Percentiles rank a stretch among this genome's conserved stretches.
phyloP scores from a whole-genome alignment of 2,113 vertebrate species.

The human (Homo sapiens) region GRCh38 chr19:46040001-46040500 shows the following conservation, averaged over 20 bases:
- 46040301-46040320: not conserved
- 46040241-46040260: not conserved
- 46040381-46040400: not conserved
- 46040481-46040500: not conserved
- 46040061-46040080: not conserved
- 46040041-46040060: not conserved
- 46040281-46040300: not conserved
- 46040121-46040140: not conserved
- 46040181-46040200: not conserved
- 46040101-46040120: not conserved
- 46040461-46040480: not conserved
- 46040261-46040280: slow-evolving; percentile 39
- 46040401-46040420: not conserved
- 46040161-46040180: not conserved
- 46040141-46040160: not conserved
- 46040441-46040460: not conserved
- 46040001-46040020: not conserved
- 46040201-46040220: not conserved
- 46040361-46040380: not conserved
- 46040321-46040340: not conserved
- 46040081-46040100: not conserved
- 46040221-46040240: not conserved
- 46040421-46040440: not conserved
- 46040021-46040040: not conserved
- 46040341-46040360: not conserved